Percentiles rank a stretch among this genome's conserved stretches.
phyloP scores from a whole-genome alignment of 2,113 vertebrate genomes.

The Australoheros scitulus region DNA sequence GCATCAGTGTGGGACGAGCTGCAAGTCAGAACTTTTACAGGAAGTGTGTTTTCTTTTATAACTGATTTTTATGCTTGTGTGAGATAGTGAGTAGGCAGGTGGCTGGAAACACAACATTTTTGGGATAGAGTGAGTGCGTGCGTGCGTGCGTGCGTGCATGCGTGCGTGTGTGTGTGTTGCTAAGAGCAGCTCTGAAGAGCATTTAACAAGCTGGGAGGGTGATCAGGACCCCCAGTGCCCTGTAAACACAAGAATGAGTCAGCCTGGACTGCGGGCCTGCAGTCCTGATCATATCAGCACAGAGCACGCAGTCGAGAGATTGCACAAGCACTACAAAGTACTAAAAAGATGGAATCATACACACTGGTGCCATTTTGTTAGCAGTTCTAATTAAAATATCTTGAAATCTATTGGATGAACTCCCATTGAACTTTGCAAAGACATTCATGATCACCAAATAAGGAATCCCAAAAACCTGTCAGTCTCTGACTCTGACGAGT shows the following conservation, averaged over 20 bases:
- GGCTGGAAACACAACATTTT: conserved; percentile 24
- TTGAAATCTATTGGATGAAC: background rate
- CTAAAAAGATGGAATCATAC: background rate
- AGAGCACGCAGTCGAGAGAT: background rate
- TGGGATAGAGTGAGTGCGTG: background rate
- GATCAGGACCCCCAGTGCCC: conserved; percentile 34
- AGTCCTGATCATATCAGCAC: conserved; percentile 7
- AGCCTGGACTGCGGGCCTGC: conserved; percentile 22
- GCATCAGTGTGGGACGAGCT: background rate
- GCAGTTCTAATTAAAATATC: background rate
- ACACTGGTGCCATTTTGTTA: background rate
- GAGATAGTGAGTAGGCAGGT: conserved; percentile 34
- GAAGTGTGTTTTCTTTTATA: background rate
- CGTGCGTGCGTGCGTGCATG: background rate
- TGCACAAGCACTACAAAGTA: background rate
- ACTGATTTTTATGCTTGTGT: conserved; percentile 1
- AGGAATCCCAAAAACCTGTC: background rate
- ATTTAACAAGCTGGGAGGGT: conserved; percentile 36
- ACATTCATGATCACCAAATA: background rate
- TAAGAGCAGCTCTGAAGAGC: conserved; percentile 34
- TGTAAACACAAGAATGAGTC: conserved; percentile 44
- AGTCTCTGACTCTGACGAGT: too few species aligned
- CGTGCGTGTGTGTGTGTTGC: background rate
- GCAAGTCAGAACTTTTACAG: background rate
- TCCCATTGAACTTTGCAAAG: background rate